Evolutionary conservation across 2,797 vertebrate species (phyloP).

Genomic region (Melanotaenia pygmaea): DNA sequence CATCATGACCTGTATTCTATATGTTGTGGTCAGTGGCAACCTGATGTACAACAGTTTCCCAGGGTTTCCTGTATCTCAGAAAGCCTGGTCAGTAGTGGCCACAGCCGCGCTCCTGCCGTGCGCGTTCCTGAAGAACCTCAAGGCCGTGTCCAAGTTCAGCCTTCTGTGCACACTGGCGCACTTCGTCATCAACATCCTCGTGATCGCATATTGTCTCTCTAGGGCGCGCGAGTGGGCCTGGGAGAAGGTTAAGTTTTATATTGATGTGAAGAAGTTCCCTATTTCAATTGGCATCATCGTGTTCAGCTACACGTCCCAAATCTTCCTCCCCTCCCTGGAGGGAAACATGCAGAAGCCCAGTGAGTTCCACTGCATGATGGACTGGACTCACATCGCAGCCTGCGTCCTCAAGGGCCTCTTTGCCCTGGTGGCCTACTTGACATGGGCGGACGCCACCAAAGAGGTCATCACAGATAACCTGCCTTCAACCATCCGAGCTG

Average conservation of each 20-base stretch:
- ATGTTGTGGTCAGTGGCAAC: slow-evolving; percentile 96
- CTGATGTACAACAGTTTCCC: slow-evolving; percentile 97
- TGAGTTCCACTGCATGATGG: slow-evolving; percentile 98
- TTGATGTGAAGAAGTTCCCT: slow-evolving; percentile 96
- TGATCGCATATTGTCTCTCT: slow-evolving; percentile 94
- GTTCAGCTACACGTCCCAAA: slow-evolving; percentile 98
- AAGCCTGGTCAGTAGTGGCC: slow-evolving; percentile 94
- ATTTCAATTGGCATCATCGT: slow-evolving; percentile 97
- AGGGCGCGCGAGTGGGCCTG: slow-evolving; percentile 94
- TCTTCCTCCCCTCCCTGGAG: slow-evolving; percentile 95
- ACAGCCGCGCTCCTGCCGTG: slow-evolving; percentile 91
- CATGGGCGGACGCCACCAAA: slow-evolving; percentile 94
- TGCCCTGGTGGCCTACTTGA: slow-evolving; percentile 93
- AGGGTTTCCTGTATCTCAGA: slow-evolving; percentile 90
- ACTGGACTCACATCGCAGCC: slow-evolving; percentile 95
- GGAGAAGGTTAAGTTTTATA: slow-evolving; percentile 97
- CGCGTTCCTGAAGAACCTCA: slow-evolving; percentile 94
- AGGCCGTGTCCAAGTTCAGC: slow-evolving; percentile 95
- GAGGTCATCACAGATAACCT: slow-evolving; percentile 97
- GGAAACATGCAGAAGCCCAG: slow-evolving; percentile 94
- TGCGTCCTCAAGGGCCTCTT: slow-evolving; percentile 95
- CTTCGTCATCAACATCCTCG: slow-evolving; percentile 93
- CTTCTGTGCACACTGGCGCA: slow-evolving; percentile 93
- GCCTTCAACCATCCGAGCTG: slow-evolving; percentile 91
- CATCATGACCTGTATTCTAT: slow-evolving; percentile 96